Evolutionary conservation across 2,797 vertebrate species (phyloP).

Genomic region (Psittacula echo): DNA sequence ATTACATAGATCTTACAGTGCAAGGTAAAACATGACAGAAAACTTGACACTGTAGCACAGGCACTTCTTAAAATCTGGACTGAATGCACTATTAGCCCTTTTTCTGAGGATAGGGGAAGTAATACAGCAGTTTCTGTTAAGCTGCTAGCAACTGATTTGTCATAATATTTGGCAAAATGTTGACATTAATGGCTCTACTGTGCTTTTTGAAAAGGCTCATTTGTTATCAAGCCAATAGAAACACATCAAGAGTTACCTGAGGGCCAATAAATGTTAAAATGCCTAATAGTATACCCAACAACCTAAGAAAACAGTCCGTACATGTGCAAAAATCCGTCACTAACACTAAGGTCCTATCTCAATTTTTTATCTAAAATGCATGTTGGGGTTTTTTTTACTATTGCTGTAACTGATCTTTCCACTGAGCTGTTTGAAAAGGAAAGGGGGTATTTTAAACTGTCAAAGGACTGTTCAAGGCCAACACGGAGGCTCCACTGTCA

Average conservation of each 20-base stretch:
- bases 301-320: neutral
- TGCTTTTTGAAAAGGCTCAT: neutral
- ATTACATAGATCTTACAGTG: neutral
- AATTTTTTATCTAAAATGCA: neutral
- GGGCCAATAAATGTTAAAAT: neutral
- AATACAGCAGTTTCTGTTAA: neutral
- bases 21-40: neutral
- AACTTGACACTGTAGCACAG: neutral
- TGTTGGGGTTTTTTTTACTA: neutral
- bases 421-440: neutral
- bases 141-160: neutral
- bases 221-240: neutral
- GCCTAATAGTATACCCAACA: neutral
- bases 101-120: neutral
- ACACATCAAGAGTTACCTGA: neutral
- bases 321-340: neutral
- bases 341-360: neutral
- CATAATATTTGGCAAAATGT: neutral
- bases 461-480: neutral
- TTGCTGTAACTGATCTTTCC: neutral
- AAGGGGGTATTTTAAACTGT: neutral
- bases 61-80: neutral
- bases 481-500: neutral
- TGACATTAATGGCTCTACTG: neutral
- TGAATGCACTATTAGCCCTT: fast-evolving